A percentile compares a stretch with the other conserved stretches of the same genome.
These are phyloP conservation scores for Marasmarcha lunaedactyla DNA, from an alignment of 2,888 invertebrate genomes.

Conservation along the genomic window DNA sequence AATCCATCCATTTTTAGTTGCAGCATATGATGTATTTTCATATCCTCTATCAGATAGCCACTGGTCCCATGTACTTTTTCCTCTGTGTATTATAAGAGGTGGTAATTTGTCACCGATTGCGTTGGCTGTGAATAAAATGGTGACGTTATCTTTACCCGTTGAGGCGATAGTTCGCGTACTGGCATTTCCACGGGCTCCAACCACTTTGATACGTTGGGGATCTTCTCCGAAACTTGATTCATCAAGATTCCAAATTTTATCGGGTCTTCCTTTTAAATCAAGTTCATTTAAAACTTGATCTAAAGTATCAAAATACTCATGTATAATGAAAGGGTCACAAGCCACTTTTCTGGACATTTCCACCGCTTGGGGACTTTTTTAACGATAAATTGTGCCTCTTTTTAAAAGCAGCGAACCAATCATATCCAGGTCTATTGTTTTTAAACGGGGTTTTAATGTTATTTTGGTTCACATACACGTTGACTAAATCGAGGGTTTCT, in stretches of 20 bases:
- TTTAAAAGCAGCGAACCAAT: constrained; percentile 10
- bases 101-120: constrained; percentile 23
- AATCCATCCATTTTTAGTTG: constrained; percentile 24
- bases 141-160: constrained; percentile 25
- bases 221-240: constrained; percentile 12
- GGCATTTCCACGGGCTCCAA: constrained; percentile 11
- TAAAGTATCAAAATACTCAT: constrained; percentile 14
- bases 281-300: constrained; percentile 11
- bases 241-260: constrained; percentile 14
- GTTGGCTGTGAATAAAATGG: constrained; percentile 19
- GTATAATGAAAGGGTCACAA: constrained; percentile 15
- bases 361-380: constrained; percentile 16
- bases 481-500: constrained; percentile 5
- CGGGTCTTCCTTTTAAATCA: constrained; percentile 11
- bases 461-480: constrained; percentile 1
- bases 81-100: constrained; percentile 25
- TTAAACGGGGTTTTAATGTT: constrained; percentile 9
- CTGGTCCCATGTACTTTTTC: constrained; percentile 29
- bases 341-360: constrained; percentile 16
- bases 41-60: constrained; percentile 23
- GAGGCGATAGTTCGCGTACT: constrained; percentile 19
- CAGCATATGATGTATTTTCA: constrained; percentile 21
- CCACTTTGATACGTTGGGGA: constrained; percentile 11
- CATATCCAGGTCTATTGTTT: constrained; percentile 13
- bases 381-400: constrained; percentile 15